These are phyloP conservation scores for Uropsilus gracilis DNA, from an alignment of 2,113 vertebrate genomes.

Conservation along the genomic window DNA sequence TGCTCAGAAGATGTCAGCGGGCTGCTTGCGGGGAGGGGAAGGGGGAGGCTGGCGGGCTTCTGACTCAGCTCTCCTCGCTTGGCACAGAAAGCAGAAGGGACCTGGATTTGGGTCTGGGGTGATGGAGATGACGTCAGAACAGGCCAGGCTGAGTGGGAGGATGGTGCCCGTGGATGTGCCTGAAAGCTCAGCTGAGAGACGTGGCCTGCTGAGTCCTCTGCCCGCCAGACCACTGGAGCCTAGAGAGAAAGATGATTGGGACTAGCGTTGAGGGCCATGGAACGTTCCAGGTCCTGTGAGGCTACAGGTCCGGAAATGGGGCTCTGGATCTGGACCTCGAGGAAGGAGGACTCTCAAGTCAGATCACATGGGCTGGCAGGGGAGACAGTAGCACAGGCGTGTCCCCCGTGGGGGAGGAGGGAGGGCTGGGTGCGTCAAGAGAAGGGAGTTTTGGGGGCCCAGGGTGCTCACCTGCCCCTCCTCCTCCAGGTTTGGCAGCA, in stretches of 20 bases:
- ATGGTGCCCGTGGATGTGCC: accelerated
- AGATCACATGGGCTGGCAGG: too few relatives aligned
- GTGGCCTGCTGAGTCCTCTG: background rate
- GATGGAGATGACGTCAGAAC: background rate
- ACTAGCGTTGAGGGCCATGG: accelerated
- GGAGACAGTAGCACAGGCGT: background rate
- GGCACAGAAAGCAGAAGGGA: background rate
- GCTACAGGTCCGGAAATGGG: background rate
- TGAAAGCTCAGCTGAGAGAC: background rate
- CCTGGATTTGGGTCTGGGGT: background rate
- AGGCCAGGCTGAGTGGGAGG: too few relatives aligned
- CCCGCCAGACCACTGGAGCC: too few relatives aligned
- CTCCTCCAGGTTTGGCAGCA: slow-evolving; percentile 93
- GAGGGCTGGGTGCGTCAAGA: background rate
- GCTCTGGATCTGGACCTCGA: background rate
- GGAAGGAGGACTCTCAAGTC: background rate
- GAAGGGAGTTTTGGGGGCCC: background rate
- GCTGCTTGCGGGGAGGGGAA: background rate
- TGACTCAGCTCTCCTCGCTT: background rate
- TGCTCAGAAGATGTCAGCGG: background rate
- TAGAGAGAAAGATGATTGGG: background rate
- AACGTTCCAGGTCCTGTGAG: background rate
- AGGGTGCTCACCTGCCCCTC: background rate
- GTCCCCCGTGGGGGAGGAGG: background rate
- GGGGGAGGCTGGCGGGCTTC: background rate